phyloP scores from a whole-genome alignment of 2,888 invertebrate species.

The Cataglyphis cursor region DNA sequence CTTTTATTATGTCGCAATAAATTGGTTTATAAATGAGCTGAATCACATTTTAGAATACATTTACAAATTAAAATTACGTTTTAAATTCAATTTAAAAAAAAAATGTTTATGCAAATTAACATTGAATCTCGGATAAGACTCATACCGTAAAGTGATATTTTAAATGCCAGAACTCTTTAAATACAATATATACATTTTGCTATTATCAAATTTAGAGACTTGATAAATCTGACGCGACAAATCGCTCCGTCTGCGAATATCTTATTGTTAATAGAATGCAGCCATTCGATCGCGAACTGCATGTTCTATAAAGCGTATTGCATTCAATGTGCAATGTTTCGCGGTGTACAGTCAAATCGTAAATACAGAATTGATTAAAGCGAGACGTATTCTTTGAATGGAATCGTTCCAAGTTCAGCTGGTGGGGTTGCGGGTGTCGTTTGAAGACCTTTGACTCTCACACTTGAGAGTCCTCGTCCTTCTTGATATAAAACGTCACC shows the following conservation, averaged over 20 bases:
- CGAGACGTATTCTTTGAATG: constrained; percentile 46
- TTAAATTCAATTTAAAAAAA: neutral
- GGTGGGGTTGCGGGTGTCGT: neutral
- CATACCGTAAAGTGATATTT: no score
- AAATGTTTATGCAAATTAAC: neutral
- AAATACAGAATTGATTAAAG: constrained; percentile 35
- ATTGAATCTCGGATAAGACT: neutral
- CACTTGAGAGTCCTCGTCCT: constrained; percentile 8
- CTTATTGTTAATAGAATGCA: neutral
- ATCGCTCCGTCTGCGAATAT: neutral
- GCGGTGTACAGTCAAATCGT: neutral
- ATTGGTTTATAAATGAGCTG: neutral
- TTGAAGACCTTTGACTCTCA: constrained; percentile 47
- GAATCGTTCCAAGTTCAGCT: constrained; percentile 48
- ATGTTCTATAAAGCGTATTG: neutral
- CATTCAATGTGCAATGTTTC: neutral
- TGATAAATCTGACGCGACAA: neutral
- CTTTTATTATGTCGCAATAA: neutral
- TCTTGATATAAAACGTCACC: constrained; percentile 27
- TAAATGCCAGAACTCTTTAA: neutral
- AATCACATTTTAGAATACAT: neutral
- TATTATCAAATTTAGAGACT: neutral
- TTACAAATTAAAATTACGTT: neutral
- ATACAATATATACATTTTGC: neutral
- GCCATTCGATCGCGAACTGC: neutral